Percentiles rank a stretch among this genome's conserved stretches.
These are phyloP conservation scores for Drosophila nigromelanica DNA, from an alignment of 1,140 invertebrate species.

Conservation along the genomic window DNA sequence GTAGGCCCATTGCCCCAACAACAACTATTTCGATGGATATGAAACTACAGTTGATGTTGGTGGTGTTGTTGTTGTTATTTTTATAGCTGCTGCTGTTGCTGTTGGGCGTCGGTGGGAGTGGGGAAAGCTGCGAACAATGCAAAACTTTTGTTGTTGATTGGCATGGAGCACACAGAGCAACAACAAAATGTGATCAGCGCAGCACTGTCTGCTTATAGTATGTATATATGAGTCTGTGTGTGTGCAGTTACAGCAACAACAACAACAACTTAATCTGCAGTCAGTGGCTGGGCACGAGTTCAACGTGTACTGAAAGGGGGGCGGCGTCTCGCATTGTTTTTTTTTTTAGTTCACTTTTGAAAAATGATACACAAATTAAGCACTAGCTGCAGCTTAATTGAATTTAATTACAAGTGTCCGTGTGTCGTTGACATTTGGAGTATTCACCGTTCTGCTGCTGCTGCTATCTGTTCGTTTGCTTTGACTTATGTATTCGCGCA, in stretches of 20 bases:
- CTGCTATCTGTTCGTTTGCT: constrained; percentile 40
- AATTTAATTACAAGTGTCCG: constrained; percentile 61
- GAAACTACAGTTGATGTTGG: constrained; percentile 20
- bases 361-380: constrained; percentile 59
- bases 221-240: background rate
- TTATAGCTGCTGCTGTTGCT: constrained; percentile 11
- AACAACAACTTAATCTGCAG: constrained; percentile 35
- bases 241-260: constrained; percentile 27
- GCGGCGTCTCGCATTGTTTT: constrained; percentile 12
- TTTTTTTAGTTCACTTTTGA: constrained; percentile 42
- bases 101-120: constrained; percentile 43
- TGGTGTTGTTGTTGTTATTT: constrained; percentile 10
- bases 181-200: constrained; percentile 39
- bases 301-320: constrained; percentile 20
- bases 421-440: constrained; percentile 52
- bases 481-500: constrained; percentile 51
- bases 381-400: constrained; percentile 50
- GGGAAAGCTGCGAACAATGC: constrained; percentile 50
- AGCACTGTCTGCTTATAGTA: constrained; percentile 12
- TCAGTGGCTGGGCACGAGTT: constrained; percentile 50
- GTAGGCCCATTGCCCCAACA: constrained; percentile 43
- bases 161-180: constrained; percentile 37
- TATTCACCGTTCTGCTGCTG: constrained; percentile 49
- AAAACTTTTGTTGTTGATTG: constrained; percentile 60
- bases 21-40: constrained; percentile 33